A percentile compares a stretch with the other conserved stretches of the same genome.
Evolutionary conservation across 2,797 vertebrate genomes (phyloP).

Genomic region (Spea hammondii): DNA sequence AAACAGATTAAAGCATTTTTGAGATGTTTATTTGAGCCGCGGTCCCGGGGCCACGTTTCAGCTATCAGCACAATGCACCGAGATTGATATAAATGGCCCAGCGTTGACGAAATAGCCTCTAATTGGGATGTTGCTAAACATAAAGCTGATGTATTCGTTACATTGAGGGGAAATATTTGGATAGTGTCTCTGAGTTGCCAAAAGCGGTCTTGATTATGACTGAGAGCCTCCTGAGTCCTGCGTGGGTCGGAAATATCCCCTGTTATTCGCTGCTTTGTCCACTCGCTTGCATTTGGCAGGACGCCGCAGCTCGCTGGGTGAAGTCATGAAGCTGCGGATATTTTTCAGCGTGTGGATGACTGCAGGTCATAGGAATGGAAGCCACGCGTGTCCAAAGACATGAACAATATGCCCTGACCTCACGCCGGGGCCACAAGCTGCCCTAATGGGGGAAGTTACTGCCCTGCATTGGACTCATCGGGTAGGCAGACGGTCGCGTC

Average conservation of each 20-base stretch:
- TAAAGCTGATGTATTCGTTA: not conserved
- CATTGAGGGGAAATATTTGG: not conserved
- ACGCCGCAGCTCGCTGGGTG: not conserved
- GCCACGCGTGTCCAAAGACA: not conserved
- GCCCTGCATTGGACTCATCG: no score
- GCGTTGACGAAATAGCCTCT: not conserved
- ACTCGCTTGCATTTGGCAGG: not conserved
- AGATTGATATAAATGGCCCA: not conserved
- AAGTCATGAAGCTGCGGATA: slow-evolving; percentile 12
- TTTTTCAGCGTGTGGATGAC: not conserved
- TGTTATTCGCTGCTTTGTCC: not conserved
- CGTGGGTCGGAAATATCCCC: not conserved
- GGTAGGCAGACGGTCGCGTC: no score
- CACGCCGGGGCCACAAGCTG: not conserved
- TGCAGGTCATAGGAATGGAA: not conserved
- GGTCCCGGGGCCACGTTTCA: not conserved
- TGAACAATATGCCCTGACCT: not conserved
- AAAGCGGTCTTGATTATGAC: not conserved
- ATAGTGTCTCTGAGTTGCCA: not conserved
- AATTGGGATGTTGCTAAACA: not conserved
- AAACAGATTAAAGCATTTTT: not conserved
- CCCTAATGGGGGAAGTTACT: not conserved
- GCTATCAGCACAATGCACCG: not conserved
- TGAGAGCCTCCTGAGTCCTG: not conserved
- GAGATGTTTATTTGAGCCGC: not conserved